Evolutionary conservation across 2,797 vertebrate species (phyloP).

Genomic region (Pseudochirops cupreus): DNA sequence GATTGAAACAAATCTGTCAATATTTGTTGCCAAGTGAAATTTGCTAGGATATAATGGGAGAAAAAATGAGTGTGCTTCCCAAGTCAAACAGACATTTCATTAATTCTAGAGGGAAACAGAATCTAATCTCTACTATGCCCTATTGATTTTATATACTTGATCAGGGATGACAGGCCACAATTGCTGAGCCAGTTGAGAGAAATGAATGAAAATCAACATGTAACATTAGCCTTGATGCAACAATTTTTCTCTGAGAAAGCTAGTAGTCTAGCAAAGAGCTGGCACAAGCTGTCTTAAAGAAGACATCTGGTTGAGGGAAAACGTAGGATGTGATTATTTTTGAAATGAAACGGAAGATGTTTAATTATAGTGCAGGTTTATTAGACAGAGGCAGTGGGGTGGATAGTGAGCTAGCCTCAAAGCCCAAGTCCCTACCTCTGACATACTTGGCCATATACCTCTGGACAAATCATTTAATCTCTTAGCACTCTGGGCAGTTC

Average conservation of each 20-base stretch:
- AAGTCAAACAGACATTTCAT: neutral
- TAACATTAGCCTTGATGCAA: neutral
- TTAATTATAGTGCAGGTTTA: neutral
- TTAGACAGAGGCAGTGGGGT: neutral
- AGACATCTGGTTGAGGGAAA: neutral
- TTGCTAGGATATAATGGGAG: neutral
- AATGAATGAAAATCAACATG: neutral
- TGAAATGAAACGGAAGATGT: neutral
- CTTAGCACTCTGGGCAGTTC: neutral
- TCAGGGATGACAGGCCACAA: fast-evolving
- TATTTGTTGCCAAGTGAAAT: neutral
- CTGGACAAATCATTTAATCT: neutral
- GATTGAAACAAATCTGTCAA: neutral
- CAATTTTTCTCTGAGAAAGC: neutral
- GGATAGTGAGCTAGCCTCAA: neutral
- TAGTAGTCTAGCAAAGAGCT: neutral
- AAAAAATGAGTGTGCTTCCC: neutral
- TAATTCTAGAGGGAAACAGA: neutral
- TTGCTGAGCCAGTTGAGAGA: neutral
- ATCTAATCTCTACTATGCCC: neutral
- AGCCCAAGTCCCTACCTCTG: neutral
- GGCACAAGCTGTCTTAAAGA: neutral
- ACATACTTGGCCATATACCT: neutral
- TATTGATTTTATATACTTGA: neutral
- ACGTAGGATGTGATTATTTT: neutral